Conservation (phyloP, 2,797 vertebrate genomes). For the Tapirus indicus region DNA sequence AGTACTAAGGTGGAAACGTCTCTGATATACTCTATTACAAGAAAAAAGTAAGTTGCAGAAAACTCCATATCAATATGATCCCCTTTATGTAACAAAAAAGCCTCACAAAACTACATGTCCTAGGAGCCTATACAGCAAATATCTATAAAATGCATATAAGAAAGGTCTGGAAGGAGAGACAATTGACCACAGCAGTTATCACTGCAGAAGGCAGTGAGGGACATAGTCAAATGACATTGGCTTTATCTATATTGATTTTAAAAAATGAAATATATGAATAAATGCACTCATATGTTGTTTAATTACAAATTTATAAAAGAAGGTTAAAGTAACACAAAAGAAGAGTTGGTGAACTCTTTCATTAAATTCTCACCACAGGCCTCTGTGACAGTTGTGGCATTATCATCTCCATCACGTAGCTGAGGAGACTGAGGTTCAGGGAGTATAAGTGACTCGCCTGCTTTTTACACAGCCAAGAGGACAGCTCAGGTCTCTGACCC, state of each 20-base stretch:
- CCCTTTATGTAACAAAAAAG: not conserved
- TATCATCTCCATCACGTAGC: not conserved
- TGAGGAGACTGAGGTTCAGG: not conserved
- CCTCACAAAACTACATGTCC: not conserved
- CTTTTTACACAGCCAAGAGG: not conserved
- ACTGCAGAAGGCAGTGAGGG: not conserved
- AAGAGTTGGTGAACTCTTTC: not conserved
- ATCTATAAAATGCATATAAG: not conserved
- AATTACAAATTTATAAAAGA: not conserved
- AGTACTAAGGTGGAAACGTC: not conserved
- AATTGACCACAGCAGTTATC: not conserved
- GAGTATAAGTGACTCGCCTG: not conserved
- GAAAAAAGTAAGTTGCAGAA: not conserved
- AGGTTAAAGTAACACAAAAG: not conserved
- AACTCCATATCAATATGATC: not conserved
- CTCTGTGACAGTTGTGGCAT: not conserved
- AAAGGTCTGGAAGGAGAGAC: not conserved
- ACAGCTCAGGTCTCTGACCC: not conserved
- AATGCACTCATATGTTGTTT: not conserved
- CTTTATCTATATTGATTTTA: not conserved
- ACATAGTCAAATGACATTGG: not conserved
- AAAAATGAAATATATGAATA: slow-evolving; percentile 7
- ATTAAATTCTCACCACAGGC: not conserved
- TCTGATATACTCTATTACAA: not conserved
- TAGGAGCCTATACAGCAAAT: not conserved